Base-by-base conservation (phyloP, 2,113 vertebrate species). In the Hassar affinis region DNA sequence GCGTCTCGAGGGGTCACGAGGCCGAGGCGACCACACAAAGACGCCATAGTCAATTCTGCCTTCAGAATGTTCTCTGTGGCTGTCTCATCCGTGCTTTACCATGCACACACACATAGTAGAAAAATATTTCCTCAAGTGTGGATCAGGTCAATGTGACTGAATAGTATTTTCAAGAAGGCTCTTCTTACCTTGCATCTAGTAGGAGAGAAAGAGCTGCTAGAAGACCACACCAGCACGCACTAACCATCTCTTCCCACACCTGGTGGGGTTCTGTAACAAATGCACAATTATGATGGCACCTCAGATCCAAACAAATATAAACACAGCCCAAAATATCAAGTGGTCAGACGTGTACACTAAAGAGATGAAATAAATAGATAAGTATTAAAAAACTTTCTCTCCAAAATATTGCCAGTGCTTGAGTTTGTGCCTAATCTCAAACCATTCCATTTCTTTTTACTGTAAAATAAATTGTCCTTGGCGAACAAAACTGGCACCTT, bases 171-270 rank as follows among this genome's bases (percentile, higher is more conserved):
- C 4, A 33, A 18, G 11, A 49, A 35, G 45, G 57, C 2, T 8
- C 45, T 7, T 12, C 5, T 88, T 95, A 99, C 98, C 98, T 99
- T 90, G 98, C 98, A 81, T 99, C 98, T 45, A 99, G 94, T 54
- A 99, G 95, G 20, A 99, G 95, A 5, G 98, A 99, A 0, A 99
- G 93, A 15, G 98, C 98, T 88, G 98, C 98, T 49, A 99, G 94
- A 2, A 99, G 95, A 54, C 98, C 98, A 90, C 97, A 99, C 98
- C 98, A 99, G 83, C 98, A 98, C 2, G 97, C 97, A 7, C 93
- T 96, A 80, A 99, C 97, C 98, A 99, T 99, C 93, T 99, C 98
- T 90, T 99, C 98, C 97, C 98, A 99, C 71, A 99, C 97, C 86
- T 95, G 92, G 91, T 96, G 96, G 79, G 93, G 93, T 88, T 94